These are phyloP conservation scores for Crematogaster levior DNA, from an alignment of 2,888 invertebrate genomes.

Conservation along the genomic window DNA sequence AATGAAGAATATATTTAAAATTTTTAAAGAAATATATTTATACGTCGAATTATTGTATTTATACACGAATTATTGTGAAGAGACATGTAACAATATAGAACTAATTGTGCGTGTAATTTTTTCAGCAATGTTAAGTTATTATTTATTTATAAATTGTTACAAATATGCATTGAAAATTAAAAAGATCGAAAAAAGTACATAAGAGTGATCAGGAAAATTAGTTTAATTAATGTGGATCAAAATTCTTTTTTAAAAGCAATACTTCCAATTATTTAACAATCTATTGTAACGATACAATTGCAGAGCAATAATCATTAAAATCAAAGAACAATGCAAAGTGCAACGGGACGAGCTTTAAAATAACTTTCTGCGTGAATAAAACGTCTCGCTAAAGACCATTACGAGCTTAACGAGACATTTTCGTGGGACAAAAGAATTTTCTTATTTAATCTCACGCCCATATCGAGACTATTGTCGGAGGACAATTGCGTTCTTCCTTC, in stretches of 20 bases:
- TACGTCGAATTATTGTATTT: too few relatives aligned
- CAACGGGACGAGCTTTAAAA: constrained; percentile 30
- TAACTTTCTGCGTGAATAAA: constrained; percentile 10
- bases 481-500: constrained; percentile 63
- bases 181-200: not conserved
- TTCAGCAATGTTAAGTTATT: not conserved
- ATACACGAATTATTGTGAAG: not conserved
- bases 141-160: not conserved
- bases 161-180: not conserved
- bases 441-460: constrained; percentile 60
- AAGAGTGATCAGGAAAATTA: not conserved
- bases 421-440: constrained; percentile 64
- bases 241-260: not conserved
- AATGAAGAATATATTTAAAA: too few relatives aligned
- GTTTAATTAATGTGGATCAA: constrained; percentile 2
- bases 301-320: constrained; percentile 33
- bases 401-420: constrained; percentile 76
- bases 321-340: constrained; percentile 10
- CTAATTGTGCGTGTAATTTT: not conserved
- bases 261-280: constrained; percentile 23
- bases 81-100: not conserved
- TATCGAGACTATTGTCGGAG: constrained; percentile 56
- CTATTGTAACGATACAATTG: constrained; percentile 29
- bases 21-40: too few relatives aligned
- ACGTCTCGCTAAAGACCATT: constrained; percentile 64